Percentiles rank a stretch among this genome's conserved stretches.
Conservation (phyloP, 1,140 invertebrate genomes). For the Parasteatoda tepidariorum region DNA sequence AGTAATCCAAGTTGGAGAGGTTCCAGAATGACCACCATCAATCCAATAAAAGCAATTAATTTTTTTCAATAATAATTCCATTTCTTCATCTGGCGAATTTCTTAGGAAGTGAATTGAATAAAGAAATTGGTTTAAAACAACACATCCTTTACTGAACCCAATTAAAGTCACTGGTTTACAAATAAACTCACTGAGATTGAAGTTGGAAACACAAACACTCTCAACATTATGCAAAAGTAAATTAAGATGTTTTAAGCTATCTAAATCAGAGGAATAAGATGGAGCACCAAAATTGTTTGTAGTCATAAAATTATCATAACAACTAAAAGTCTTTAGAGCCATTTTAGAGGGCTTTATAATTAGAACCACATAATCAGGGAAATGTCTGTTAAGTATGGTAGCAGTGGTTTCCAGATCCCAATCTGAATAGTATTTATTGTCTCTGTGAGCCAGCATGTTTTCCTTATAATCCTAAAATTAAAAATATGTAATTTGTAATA, state of each 20-base stretch:
- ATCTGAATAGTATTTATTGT: slow-evolving; percentile 78
- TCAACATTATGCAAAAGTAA: slow-evolving; percentile 52
- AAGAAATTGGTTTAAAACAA: slow-evolving; percentile 89
- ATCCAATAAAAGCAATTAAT: slow-evolving; percentile 83
- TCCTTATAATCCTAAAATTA: slow-evolving; percentile 80
- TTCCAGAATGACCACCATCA: slow-evolving; percentile 86
- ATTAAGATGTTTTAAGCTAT: slow-evolving; percentile 75
- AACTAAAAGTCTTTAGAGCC: slow-evolving; percentile 84
- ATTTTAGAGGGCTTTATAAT: slow-evolving; percentile 82
- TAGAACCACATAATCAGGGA: slow-evolving; percentile 78
- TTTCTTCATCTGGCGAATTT: neutral
- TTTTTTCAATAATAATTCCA: slow-evolving; percentile 62
- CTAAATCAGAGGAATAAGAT: slow-evolving; percentile 76
- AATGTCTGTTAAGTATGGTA: slow-evolving; percentile 75
- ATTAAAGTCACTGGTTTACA: slow-evolving; percentile 73
- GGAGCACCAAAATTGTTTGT: slow-evolving; percentile 81
- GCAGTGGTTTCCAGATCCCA: slow-evolving; percentile 84
- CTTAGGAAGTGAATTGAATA: slow-evolving; percentile 78
- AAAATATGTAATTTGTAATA: slow-evolving; percentile 6
- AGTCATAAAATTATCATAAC: slow-evolving; percentile 87
- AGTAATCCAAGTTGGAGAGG: slow-evolving; percentile 87
- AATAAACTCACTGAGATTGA: neutral
- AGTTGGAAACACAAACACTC: no score
- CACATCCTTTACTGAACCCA: slow-evolving; percentile 92
- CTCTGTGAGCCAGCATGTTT: slow-evolving; percentile 78